phyloP scores from a whole-genome alignment of 2,888 invertebrate species.

The Microplitis manilae region DNA sequence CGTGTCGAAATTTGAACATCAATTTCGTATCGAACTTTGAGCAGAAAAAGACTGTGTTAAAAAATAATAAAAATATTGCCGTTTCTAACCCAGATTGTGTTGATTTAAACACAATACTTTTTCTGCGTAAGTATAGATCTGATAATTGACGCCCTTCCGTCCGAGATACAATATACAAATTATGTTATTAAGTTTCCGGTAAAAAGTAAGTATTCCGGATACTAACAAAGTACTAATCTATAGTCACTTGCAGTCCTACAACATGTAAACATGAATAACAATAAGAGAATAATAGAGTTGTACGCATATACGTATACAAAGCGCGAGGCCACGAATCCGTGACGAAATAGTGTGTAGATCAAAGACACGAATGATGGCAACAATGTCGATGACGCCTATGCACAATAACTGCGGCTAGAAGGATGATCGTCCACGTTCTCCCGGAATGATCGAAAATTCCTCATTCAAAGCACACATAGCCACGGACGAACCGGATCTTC shows the following conservation, averaged over 20 bases:
- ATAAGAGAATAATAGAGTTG: neutral
- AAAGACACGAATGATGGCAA: slow-evolving; percentile 51
- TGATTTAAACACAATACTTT: too few relatives aligned
- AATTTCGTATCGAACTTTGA: too few relatives aligned
- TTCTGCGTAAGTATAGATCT: neutral
- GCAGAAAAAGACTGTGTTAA: too few relatives aligned
- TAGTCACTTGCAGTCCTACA: slow-evolving; percentile 7
- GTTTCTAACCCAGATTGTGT: too few relatives aligned
- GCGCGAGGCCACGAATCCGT: slow-evolving; percentile 34
- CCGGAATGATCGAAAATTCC: slow-evolving; percentile 55
- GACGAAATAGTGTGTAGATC: slow-evolving; percentile 27
- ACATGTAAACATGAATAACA: slow-evolving; percentile 10
- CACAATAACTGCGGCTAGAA: slow-evolving; percentile 47
- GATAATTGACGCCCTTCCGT: neutral
- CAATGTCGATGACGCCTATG: slow-evolving; percentile 34
- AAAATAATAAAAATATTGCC: too few relatives aligned
- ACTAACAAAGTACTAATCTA: slow-evolving; percentile 13
- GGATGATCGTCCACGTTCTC: slow-evolving; percentile 57
- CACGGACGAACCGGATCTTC: slow-evolving; percentile 39
- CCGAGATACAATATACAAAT: neutral
- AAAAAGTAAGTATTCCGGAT: slow-evolving; percentile 15
- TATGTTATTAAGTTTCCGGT: slow-evolving; percentile 30
- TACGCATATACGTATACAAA: slow-evolving; percentile 20
- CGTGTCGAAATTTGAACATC: too few relatives aligned
- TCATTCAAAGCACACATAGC: neutral